phyloP scores from a whole-genome alignment of 2,888 invertebrate species.

The Drosophila setosimentum region DNA sequence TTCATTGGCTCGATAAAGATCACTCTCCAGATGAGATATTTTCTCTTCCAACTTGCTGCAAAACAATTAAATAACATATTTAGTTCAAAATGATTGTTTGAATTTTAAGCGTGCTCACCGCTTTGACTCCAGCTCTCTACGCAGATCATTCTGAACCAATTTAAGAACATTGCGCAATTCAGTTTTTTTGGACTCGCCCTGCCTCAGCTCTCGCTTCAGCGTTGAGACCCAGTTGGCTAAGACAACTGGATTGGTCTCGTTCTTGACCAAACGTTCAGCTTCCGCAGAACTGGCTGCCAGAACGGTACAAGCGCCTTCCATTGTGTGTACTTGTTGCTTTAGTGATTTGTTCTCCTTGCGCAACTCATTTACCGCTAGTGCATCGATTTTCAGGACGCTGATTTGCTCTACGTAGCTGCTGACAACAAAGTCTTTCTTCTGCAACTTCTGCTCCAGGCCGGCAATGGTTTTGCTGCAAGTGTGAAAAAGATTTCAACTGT shows the following conservation, averaged over 20 bases:
- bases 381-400: slow-evolving; percentile 87
- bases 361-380: slow-evolving; percentile 86
- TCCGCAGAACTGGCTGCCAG: slow-evolving; percentile 87
- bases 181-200: slow-evolving; percentile 85
- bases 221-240: slow-evolving; percentile 88
- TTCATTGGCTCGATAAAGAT: slow-evolving; percentile 82
- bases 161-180: slow-evolving; percentile 84
- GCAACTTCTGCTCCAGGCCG: slow-evolving; percentile 82
- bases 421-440: slow-evolving; percentile 76
- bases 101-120: slow-evolving; percentile 57
- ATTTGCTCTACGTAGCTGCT: slow-evolving; percentile 84
- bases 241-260: slow-evolving; percentile 87
- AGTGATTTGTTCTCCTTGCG: slow-evolving; percentile 87
- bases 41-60: slow-evolving; percentile 79
- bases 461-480: slow-evolving; percentile 79
- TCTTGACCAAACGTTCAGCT: slow-evolving; percentile 88
- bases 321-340: slow-evolving; percentile 86
- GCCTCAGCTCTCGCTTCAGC: slow-evolving; percentile 87
- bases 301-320: slow-evolving; percentile 87
- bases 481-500: not conserved
- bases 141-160: slow-evolving; percentile 84
- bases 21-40: slow-evolving; percentile 82
- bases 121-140: slow-evolving; percentile 78
- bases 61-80: not conserved
- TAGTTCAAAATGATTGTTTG: not conserved